A percentile compares a stretch with the other conserved stretches of the same genome.
These are phyloP conservation scores for Festucalex cinctus DNA, from an alignment of 2,113 vertebrate genomes.

Conservation along the genomic window DNA sequence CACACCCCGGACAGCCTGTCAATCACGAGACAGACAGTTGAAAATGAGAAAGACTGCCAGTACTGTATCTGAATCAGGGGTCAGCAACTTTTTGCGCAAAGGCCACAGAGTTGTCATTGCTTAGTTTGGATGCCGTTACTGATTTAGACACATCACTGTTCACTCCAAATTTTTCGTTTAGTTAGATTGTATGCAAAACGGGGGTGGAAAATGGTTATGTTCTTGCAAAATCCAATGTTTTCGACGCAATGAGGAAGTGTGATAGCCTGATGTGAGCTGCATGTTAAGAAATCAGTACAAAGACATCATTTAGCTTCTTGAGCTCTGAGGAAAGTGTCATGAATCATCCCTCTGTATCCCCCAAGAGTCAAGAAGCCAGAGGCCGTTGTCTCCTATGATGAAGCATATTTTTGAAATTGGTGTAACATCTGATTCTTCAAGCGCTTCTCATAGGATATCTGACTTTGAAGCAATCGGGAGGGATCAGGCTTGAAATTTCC, in stretches of 20 bases:
- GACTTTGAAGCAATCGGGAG: neutral
- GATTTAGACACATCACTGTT: neutral
- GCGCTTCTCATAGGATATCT: neutral
- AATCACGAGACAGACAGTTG: neutral
- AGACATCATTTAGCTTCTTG: neutral
- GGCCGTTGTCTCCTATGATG: neutral
- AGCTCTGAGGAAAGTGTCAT: constrained; percentile 1
- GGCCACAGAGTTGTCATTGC: too few relatives aligned
- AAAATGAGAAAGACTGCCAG: neutral
- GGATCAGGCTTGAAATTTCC: neutral
- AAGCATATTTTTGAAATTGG: neutral
- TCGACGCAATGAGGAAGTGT: neutral
- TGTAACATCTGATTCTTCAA: constrained; percentile 5
- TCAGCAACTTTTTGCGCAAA: too few relatives aligned
- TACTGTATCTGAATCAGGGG: neutral
- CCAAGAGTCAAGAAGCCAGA: neutral
- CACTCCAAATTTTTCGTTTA: neutral
- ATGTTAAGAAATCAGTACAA: neutral
- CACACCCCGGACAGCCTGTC: neutral
- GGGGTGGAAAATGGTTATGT: neutral
- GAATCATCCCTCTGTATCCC: constrained; percentile 9
- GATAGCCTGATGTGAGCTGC: neutral
- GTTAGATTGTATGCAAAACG: neutral
- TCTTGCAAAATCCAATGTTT: neutral
- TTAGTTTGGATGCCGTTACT: too few relatives aligned